Evolutionary conservation across 2,113 vertebrate genomes (phyloP), one percentile per base, ranked within the genome.

Genomic region (Tyrannus savana): DNA sequence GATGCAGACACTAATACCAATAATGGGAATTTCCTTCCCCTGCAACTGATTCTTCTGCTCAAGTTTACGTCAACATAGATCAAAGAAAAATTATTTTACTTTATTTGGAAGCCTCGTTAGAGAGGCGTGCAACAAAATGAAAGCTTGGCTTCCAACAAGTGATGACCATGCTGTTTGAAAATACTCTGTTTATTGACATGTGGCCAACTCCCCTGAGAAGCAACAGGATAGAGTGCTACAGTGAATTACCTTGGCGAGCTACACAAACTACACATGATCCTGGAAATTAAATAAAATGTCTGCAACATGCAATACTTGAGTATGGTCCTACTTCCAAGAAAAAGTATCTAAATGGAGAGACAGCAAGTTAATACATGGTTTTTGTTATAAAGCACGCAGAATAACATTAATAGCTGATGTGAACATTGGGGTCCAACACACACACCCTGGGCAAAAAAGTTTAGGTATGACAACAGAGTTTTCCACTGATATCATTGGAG

Each of bases 71-170:
- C 52, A 84, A 52, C 28, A 46, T 0, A 73, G 19, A 91, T 73
- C n/a, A 91, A 82, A 91, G 22, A 84, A 66, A 91, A 89, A 62
- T 21, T 0, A 94, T 56, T 93, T 90, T 58, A 59, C 67, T 93
- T 88, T 83, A 93, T 88, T 91, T 88, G 39, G 79, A 95, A 96
- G 35, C 19, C 25, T 93, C 35, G 37, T 69, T 83, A 89, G 42
- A 91, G n/a, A 94, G 16, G 18, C 47, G 31, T 68, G 62, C 13
- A 92, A 79, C 60, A 89, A 91, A 91, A 87, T 0, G 9, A 91
- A 90, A 86, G 41, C 31, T 85, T 93, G 67, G 35, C 72, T 93
- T 91, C 46, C 66, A 89, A 50, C 9, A 74, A 85, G 52, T 3
- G 9, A 66, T 46, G 35, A 76, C 39, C 68, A 49, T 19, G 64